Evolutionary conservation across 2,797 vertebrate genomes (phyloP), one percentile per base, ranked within the genome.

Genomic region (Thalassophryne amazonica): DNA sequence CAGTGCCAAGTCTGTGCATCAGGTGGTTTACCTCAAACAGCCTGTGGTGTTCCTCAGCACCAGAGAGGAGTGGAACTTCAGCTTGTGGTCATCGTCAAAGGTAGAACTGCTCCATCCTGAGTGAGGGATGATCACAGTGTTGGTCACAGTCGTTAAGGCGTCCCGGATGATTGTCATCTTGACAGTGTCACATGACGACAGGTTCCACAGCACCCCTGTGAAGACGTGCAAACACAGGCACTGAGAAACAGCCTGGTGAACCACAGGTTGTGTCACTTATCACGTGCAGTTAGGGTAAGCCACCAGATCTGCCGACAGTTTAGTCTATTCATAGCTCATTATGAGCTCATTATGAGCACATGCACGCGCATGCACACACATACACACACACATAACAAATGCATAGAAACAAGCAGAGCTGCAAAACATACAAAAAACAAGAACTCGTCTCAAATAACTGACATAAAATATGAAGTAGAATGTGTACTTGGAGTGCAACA

Each of bases 101-200:
- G 94, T 91, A 65, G 94, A 90, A 78, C 90, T 96, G 91, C 93
- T 97, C 94, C 96, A 97, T 16, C 97, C 97, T 0, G 96, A 98
- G 73, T 98, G 96, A 13, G 97, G 97, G 89, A 99, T 93, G 36
- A 99, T 95, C 91, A 99, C 96, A 92, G 94, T 93, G 92, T 91
- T 97, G 20, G 96, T 98, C 62, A 99, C 85, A 0, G 92, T 93
- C 4, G 90, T 90, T 80, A 99, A 92, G 69, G 97, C 94, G n/a
- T 98, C 96, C 48, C 93, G 91, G 29, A 99, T 95, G 92, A 99
- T 97, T 84, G 95, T 95, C 94, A 98, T 98, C 90, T 99, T 99
- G 49, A 99, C 92, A 0, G 94, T 87, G 53, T 99, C 97, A 16
- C 96, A 99, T 0, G 97, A 99, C 28, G 97, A 99, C 80, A 99